Evolutionary conservation across 1,140 invertebrate species (phyloP).

Genomic region (Bilobella aurantiaca): DNA sequence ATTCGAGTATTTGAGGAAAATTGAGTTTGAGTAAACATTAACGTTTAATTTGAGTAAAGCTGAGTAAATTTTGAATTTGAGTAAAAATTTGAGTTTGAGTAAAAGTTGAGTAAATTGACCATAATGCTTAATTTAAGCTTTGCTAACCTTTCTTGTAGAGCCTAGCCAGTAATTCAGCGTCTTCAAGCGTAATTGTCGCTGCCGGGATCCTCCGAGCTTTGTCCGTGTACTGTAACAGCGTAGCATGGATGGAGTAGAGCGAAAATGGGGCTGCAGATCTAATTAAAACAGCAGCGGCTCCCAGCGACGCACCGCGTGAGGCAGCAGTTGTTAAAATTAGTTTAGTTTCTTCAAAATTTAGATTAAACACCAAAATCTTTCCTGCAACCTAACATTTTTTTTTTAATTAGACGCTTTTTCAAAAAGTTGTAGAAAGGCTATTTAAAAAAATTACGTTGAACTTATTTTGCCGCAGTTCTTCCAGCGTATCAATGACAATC

Average conservation of each 20-base stretch:
- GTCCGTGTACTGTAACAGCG: slow-evolving; percentile 18
- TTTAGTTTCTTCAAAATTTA: not conserved
- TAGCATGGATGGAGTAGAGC: slow-evolving; percentile 37
- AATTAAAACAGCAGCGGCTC: slow-evolving; percentile 44
- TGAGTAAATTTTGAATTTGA: not conserved
- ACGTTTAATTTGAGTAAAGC: no score
- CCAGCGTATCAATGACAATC: slow-evolving; percentile 41
- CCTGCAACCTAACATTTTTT: slow-evolving; percentile 15
- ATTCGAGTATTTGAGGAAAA: no score
- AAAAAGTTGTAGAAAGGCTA: no score
- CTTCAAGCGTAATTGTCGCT: slow-evolving; percentile 47
- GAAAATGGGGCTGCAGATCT: slow-evolving; percentile 44
- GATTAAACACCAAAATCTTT: slow-evolving; percentile 18
- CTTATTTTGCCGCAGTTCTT: slow-evolving; percentile 38
- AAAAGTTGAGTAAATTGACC: not conserved
- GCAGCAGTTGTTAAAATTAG: not conserved
- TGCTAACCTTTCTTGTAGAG: slow-evolving; percentile 31
- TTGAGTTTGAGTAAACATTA: no score
- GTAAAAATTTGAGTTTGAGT: not conserved
- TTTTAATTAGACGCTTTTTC: not conserved
- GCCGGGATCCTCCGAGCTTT: slow-evolving; percentile 42
- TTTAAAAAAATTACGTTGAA: slow-evolving; percentile 11
- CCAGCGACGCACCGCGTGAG: slow-evolving; percentile 37
- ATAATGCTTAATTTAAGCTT: not conserved
- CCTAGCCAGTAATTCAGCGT: slow-evolving; percentile 45